Percentiles rank a stretch among this genome's conserved stretches.
phyloP scores from a whole-genome alignment of 2,888 invertebrate species.

The Argyra leucocephala region DNA sequence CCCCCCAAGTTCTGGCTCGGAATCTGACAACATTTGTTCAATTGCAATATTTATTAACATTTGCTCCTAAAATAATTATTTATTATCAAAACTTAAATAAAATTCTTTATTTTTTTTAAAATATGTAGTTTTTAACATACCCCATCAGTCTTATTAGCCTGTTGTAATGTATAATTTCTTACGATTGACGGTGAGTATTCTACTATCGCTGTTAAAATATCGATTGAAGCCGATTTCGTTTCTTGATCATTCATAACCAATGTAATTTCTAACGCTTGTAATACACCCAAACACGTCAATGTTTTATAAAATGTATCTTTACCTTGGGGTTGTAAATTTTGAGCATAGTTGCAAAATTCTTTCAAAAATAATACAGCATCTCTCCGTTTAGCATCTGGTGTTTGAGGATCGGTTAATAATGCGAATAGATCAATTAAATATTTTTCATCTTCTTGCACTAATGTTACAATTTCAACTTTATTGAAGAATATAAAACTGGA shows the following conservation, averaged over 20 bases:
- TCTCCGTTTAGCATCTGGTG: conserved; percentile 72
- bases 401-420: conserved; percentile 80
- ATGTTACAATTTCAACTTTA: conserved; percentile 97
- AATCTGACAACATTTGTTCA: conserved; percentile 94
- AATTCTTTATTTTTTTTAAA: conserved; percentile 1
- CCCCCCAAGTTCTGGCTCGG: conserved; percentile 93
- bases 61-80: conserved; percentile 59
- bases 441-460: conserved; percentile 95
- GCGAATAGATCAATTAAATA: conserved; percentile 92
- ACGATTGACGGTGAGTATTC: conserved; percentile 97
- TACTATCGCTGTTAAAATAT: conserved; percentile 94
- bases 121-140: conserved; percentile 45
- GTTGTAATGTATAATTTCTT: conserved; percentile 90
- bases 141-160: conserved; percentile 76
- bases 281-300: conserved; percentile 74
- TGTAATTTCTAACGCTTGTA: conserved; percentile 83
- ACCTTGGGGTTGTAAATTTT: conserved; percentile 92
- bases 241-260: conserved; percentile 83
- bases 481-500: conserved; percentile 99
- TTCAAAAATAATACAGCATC: conserved; percentile 96
- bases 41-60: conserved; percentile 92
- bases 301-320: conserved; percentile 97
- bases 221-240: conserved; percentile 94
- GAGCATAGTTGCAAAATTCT: conserved; percentile 98
- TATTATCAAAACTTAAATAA: conserved; percentile 10